A percentile compares a stretch with the other conserved stretches of the same genome.
phyloP scores from a whole-genome alignment of 2,113 vertebrate species.

The Tragelaphus strepsiceros region DNA sequence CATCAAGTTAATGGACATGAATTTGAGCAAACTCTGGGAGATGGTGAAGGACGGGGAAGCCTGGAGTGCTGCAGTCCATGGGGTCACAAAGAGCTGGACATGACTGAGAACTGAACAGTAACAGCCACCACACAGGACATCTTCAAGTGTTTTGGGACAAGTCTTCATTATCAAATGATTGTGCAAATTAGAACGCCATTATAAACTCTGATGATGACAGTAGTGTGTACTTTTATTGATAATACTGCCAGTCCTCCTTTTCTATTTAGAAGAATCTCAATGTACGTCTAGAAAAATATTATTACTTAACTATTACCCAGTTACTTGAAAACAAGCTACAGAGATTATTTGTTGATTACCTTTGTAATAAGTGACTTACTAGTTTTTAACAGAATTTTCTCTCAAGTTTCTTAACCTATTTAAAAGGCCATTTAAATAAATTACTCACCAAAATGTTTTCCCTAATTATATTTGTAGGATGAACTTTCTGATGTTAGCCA shows the following conservation, averaged over 20 bases:
- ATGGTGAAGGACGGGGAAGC: background rate
- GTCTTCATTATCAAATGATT: background rate
- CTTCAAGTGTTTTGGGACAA: background rate
- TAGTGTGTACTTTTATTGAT: background rate
- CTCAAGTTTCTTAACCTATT: background rate
- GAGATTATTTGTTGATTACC: background rate
- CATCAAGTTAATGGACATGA: background rate
- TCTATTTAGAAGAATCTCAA: background rate
- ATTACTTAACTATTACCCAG: conserved; percentile 6
- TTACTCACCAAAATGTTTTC: background rate
- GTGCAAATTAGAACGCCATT: background rate
- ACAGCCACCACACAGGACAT: background rate
- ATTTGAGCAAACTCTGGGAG: background rate
- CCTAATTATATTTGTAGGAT: conserved; percentile 84
- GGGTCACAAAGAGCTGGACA: background rate
- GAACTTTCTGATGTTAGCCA: conserved; percentile 87
- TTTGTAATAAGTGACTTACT: background rate
- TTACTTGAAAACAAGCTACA: conserved; percentile 12
- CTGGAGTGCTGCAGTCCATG: background rate
- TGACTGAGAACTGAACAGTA: background rate
- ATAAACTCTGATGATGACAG: background rate
- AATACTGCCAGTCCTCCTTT: background rate
- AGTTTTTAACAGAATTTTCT: background rate
- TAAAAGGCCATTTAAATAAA: conserved; percentile 13
- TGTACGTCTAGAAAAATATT: background rate